phyloP scores from a whole-genome alignment of 2,113 vertebrate species.

The Ahaetulla prasina region DNA sequence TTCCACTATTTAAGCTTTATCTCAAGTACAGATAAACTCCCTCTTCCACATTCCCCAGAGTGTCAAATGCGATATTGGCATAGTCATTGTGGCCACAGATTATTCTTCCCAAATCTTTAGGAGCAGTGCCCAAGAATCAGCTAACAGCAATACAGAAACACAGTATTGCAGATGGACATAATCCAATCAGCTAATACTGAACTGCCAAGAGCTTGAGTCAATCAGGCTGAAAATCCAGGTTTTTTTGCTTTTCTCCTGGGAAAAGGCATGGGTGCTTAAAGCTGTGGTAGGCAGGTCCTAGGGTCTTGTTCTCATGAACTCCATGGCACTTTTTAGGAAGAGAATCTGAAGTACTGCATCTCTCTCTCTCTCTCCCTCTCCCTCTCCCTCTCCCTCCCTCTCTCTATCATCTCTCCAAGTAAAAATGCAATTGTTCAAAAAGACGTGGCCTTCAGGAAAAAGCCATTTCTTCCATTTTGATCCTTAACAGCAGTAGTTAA shows the following conservation, averaged over 20 bases:
- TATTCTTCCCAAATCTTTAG: background rate
- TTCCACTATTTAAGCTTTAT: background rate
- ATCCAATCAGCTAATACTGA: background rate
- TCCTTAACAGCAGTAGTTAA: background rate
- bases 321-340: background rate
- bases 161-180: background rate
- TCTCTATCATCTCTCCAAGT: too few relatives aligned
- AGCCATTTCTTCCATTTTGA: background rate
- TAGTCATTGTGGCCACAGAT: background rate
- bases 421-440: background rate
- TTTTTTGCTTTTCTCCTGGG: background rate
- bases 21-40: background rate
- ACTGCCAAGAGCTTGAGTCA: background rate
- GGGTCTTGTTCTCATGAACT: background rate
- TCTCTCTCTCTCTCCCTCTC: accelerated
- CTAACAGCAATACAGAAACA: background rate
- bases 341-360: background rate
- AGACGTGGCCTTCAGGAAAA: background rate
- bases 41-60: background rate
- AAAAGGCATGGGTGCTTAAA: background rate
- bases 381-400: too few relatives aligned
- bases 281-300: background rate
- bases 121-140: background rate
- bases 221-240: background rate
- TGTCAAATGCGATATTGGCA: background rate